A percentile compares a stretch with the other conserved stretches of the same genome.
Conservation (phyloP, 1,140 invertebrate genomes). For the Sycophaga agraensis region DNA sequence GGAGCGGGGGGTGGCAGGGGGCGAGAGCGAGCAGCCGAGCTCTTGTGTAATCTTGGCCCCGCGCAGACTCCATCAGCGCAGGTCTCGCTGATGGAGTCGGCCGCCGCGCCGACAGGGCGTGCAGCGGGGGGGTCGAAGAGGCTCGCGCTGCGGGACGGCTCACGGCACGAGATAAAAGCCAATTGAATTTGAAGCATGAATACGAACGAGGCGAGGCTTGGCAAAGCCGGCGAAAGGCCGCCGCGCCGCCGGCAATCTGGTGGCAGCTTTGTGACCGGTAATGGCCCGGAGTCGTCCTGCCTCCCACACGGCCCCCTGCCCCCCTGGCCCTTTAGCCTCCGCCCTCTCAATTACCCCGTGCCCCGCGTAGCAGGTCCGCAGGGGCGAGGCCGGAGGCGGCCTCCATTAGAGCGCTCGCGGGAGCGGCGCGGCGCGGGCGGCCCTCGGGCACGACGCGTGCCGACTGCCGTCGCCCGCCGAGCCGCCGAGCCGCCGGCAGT, state of each 20-base stretch:
- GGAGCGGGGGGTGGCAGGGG: not conserved
- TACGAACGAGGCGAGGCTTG: constrained; percentile 49
- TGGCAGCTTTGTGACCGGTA: constrained; percentile 58
- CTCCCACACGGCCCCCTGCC: constrained; percentile 32
- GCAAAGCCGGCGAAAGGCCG: constrained; percentile 39
- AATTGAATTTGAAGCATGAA: constrained; percentile 60
- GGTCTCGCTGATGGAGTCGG: constrained; percentile 40
- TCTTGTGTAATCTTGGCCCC: constrained; percentile 47
- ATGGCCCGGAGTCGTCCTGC: constrained; percentile 51
- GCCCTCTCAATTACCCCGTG: too few species aligned
- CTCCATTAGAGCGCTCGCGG: not conserved
- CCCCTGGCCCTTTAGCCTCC: too few species aligned
- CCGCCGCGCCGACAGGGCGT: too few species aligned
- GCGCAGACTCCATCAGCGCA: constrained; percentile 51
- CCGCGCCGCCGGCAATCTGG: constrained; percentile 56
- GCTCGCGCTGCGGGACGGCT: constrained; percentile 44
- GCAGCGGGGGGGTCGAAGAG: too few species aligned
- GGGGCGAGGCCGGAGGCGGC: too few species aligned
- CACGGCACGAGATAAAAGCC: constrained; percentile 52
- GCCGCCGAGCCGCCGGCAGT: too few species aligned
- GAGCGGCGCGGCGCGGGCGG: not conserved
- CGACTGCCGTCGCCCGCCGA: not conserved
- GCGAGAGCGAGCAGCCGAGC: not conserved
- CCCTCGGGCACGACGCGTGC: not conserved
- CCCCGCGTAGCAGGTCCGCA: too few species aligned